Conservation (phyloP, 2,113 vertebrate genomes). For the Sigmodon hispidus region DNA sequence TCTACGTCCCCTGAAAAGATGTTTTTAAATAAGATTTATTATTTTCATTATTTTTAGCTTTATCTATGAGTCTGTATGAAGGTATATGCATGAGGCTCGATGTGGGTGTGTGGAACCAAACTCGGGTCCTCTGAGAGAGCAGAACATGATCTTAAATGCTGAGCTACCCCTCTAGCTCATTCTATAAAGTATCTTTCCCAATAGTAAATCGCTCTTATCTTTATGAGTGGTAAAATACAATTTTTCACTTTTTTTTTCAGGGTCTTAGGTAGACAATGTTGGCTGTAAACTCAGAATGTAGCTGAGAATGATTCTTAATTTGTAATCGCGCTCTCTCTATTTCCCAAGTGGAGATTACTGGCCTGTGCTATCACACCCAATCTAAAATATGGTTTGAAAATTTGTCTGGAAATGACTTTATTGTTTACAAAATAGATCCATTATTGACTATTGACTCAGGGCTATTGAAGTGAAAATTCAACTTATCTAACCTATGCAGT, state of each 20-base stretch:
- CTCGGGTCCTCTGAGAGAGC: background rate
- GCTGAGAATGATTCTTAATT: background rate
- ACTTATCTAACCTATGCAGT: background rate
- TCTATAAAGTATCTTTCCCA: conserved; percentile 44
- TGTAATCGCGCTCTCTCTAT: background rate
- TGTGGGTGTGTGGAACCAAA: background rate
- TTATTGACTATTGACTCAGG: background rate
- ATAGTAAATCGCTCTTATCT: background rate
- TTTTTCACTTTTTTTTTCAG: background rate
- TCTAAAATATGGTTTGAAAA: conserved; percentile 14
- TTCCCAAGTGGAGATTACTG: background rate
- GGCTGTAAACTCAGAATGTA: background rate
- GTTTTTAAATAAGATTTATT: background rate
- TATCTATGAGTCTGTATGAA: background rate
- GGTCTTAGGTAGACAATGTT: background rate
- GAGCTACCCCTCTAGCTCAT: background rate
- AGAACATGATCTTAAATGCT: background rate
- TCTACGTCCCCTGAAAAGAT: background rate
- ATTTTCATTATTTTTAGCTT: background rate
- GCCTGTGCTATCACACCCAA: background rate
- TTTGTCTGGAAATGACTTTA: conserved; percentile 17
- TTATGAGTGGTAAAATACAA: background rate
- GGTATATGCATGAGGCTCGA: background rate
- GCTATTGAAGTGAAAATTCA: conserved; percentile 30
- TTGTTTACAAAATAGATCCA: conserved; percentile 12